Conservation (phyloP, 2,113 vertebrate species). For the Tetrax tetrax region DNA sequence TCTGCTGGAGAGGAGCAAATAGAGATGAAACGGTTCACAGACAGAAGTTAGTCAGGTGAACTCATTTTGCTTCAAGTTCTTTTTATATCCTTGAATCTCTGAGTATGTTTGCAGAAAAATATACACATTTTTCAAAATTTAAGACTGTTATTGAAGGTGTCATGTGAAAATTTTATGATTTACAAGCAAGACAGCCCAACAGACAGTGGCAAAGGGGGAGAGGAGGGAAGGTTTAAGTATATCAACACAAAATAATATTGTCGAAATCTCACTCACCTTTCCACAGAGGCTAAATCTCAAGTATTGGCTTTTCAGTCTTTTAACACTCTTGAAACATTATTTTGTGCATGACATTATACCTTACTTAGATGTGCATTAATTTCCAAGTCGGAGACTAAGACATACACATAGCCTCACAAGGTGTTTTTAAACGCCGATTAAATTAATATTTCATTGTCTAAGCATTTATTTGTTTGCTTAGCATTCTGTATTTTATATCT, state of each 20-base stretch:
- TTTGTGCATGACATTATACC: neutral
- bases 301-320: neutral
- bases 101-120: neutral
- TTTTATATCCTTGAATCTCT: neutral
- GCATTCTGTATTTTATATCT: neutral
- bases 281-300: neutral
- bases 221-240: neutral
- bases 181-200: neutral
- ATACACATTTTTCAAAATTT: conserved; percentile 11
- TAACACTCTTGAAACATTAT: neutral
- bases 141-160: neutral
- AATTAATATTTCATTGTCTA: neutral
- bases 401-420: neutral
- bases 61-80: neutral
- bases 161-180: conserved; percentile 1
- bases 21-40: conserved; percentile 26
- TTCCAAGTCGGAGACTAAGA: neutral
- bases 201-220: neutral
- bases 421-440: neutral
- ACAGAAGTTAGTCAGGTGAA: conserved; percentile 6
- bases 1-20: conserved; percentile 26
- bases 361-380: neutral
- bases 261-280: neutral
- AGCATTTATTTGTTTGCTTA: neutral
- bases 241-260: neutral